Evolutionary conservation across 2,113 vertebrate species (phyloP).

Genomic region (Silurus glanis): DNA sequence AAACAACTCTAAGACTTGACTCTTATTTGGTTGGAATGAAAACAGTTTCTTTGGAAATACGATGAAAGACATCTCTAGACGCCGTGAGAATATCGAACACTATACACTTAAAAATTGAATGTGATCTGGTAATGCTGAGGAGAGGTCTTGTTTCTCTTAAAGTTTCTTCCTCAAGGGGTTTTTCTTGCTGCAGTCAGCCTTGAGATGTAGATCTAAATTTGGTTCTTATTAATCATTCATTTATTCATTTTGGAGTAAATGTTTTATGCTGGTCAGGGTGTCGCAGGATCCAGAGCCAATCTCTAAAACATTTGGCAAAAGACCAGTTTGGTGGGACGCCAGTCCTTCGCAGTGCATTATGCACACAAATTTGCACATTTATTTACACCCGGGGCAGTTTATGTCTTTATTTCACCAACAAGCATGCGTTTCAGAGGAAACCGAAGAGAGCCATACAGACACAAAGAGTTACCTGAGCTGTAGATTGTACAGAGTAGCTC

Average conservation of each 20-base stretch:
- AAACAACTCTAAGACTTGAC: background rate
- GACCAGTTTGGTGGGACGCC: background rate
- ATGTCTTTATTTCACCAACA: background rate
- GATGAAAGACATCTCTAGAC: background rate
- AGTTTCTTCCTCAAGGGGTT: background rate
- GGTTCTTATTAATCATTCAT: background rate
- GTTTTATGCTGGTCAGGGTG: background rate
- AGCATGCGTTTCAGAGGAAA: background rate
- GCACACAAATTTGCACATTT: background rate
- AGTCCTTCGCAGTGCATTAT: background rate
- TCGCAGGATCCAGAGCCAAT: background rate
- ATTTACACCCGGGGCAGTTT: constrained; percentile 7
- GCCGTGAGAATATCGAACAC: background rate
- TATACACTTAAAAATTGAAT: background rate
- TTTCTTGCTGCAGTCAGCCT: background rate
- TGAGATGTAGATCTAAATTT: background rate
- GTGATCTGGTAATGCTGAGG: background rate
- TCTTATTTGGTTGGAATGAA: background rate
- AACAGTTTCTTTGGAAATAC: background rate
- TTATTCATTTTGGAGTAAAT: background rate
- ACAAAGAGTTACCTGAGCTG: constrained; percentile 1
- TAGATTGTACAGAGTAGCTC: background rate
- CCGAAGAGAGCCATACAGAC: background rate
- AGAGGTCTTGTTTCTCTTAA: background rate
- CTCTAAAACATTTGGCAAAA: constrained; percentile 1